phyloP scores from a whole-genome alignment of 2,797 vertebrate genomes.

The Periparus ater region DNA sequence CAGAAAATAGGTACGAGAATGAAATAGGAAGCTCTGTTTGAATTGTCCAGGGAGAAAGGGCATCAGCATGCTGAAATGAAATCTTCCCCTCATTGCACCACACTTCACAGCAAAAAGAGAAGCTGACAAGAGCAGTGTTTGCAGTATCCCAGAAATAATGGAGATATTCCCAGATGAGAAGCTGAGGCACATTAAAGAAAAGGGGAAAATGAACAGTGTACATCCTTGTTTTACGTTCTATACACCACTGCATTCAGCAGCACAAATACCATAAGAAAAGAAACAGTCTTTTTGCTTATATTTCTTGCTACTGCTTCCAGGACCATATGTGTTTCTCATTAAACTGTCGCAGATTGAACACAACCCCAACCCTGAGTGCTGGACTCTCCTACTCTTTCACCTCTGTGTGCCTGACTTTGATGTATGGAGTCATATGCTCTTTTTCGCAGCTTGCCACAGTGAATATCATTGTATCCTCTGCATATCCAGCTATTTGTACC shows the following conservation, averaged over 20 bases:
- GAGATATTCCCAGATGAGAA: slow-evolving; percentile 14
- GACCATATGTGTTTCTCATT: background rate
- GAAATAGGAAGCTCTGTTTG: background rate
- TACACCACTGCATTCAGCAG: background rate
- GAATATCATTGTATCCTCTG: background rate
- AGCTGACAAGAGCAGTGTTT: background rate
- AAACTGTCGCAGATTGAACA: background rate
- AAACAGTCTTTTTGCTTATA: background rate
- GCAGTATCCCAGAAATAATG: background rate
- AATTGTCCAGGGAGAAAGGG: background rate
- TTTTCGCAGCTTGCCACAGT: background rate
- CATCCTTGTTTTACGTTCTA: background rate
- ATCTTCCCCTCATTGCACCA: background rate
- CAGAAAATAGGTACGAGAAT: background rate
- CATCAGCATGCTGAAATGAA: slow-evolving; percentile 5
- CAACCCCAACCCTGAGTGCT: background rate
- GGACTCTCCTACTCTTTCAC: background rate
- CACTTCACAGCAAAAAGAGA: background rate
- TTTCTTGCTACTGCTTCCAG: background rate
- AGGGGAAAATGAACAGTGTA: background rate
- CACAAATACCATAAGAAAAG: background rate
- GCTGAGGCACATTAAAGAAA: background rate
- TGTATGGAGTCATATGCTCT: background rate
- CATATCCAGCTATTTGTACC: background rate
- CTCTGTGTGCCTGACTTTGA: background rate